Percentiles rank a stretch among this genome's conserved stretches.
phyloP scores from a whole-genome alignment of 2,888 invertebrate genomes.

The Rhaphigaster nebulosa region DNA sequence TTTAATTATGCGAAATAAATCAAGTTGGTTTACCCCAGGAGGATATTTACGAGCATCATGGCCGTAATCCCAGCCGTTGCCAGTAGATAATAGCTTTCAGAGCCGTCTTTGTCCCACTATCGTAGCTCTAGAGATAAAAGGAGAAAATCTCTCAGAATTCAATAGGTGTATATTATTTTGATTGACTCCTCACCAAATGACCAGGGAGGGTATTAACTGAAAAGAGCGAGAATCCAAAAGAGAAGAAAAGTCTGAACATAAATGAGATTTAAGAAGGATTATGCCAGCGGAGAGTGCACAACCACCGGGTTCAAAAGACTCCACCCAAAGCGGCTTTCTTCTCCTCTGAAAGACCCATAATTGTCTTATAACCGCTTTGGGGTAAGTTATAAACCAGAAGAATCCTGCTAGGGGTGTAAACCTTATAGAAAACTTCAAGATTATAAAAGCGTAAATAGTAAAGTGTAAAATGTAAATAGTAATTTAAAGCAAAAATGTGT shows the following conservation, averaged over 20 bases:
- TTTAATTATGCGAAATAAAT: no score
- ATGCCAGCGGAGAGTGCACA: not conserved
- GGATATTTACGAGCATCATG: not conserved
- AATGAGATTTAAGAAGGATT: not conserved
- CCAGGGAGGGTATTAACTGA: not conserved
- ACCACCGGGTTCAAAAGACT: not conserved
- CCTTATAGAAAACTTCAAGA: no score
- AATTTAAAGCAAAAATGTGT: no score
- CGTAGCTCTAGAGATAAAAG: not conserved
- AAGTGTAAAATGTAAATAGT: no score
- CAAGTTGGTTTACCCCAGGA: no score
- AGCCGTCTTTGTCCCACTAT: no score
- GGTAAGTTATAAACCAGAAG: no score
- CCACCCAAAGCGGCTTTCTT: no score
- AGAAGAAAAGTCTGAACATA: not conserved
- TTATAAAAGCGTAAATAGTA: no score
- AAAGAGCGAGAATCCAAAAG: not conserved
- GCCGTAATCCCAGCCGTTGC: not conserved
- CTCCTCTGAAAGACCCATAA: no score
- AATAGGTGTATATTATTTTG: not conserved
- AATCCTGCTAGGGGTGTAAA: no score
- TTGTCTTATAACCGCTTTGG: no score
- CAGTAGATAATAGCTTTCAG: not conserved
- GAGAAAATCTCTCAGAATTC: not conserved
- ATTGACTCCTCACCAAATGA: not conserved